Evolutionary conservation across 1,140 invertebrate species (phyloP), one percentile per base, ranked within the genome.

Genomic region (Drosophila littoralis): DNA sequence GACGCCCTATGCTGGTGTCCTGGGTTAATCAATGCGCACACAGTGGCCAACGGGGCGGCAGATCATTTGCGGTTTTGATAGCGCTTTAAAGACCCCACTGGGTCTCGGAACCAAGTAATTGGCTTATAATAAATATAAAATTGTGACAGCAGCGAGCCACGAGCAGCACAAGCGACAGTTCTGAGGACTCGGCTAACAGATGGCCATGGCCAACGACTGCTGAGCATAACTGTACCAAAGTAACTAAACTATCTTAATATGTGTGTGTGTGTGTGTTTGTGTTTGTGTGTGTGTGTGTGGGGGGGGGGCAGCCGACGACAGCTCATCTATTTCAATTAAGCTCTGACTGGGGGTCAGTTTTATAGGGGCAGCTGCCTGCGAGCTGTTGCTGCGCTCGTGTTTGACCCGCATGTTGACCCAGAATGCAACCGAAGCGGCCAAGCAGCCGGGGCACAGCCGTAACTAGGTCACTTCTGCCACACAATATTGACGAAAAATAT

Each of bases 311-410:
- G 12, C 55, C 42, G 75, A 63, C 58, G 81, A 60, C 72, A 83
- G 60, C 79, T 79, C 84, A 89, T 86, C 83, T 83, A 83, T 86
- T 86, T 74, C 79, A 86, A 82, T 86, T 86, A 66, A 78, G 79
- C 60, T 65, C 46, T 40, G 64, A 66, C 77, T 75, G 50, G 48
- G 64, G 65, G 81, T 54, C 72, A 82, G 61, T 65, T 46, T 43
- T 63, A 64, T 59, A 59, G 69, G 63, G 66, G 60, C 79, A 64
- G 67, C 42, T 83, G 76, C 63, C 67, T 54, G 57, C 17, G 36
- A 28, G 42, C 17, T 52, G 28, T 69, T 60, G 28, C 32, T 35
- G 7, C 35, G 28, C 35, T 55, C 12, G 58, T 60, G 77, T 60
- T 66, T 79, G 85, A 79, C 77, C 82, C 81, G 83, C 81, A 79